Base-by-base conservation (phyloP, 2,797 vertebrate species). In the Rhinophrynus dorsalis region DNA sequence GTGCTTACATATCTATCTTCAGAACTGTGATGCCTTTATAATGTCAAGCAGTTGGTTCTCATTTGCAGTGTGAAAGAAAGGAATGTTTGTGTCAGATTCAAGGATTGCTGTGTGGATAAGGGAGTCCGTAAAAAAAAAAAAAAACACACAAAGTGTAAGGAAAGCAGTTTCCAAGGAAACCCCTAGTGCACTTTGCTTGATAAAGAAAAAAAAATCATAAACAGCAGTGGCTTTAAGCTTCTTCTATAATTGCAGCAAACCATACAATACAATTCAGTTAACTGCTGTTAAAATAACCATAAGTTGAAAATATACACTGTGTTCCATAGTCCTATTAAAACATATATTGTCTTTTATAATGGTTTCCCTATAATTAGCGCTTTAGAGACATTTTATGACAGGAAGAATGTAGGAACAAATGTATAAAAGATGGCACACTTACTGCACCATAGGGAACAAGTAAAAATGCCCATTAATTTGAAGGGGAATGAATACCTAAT, bases 151-250 rank as follows among this genome's bases (percentile, higher is more conserved):
- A 56, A 62, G 38, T 62, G 50, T 72, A n/a, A 40, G 42, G 62
- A 55, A 61, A 45, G 17, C 32, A 4, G 67, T 56, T 71, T 47
- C 61, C 55, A 30, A 44, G 68, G 68, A 65, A 72, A 72, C 68
- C n/a, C 13, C 27, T 10, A 10, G 18, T 18, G 1, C 27, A 9
- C 24, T 48, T 8, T 13, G 12, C 51, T 48, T 15, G 38, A 48
- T 24, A 40, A 40, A 40, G 26, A 6, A 27, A 40, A 38, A 29
- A 48, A 47, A 56, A 38, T 57, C 26, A 15, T 12, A 50, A 23
- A 15, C 33, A 30, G 13, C 23, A 26, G 51, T 51, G 37, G 3
- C 33, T 51, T 72, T 50, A 64, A 40, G 27, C 20, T 35, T 57
- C 29, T 29, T n/a, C 12, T 35, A 15, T 5, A 26, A 4, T 15